A percentile compares a stretch with the other conserved stretches of the same genome.
These are phyloP conservation scores for Celastrina argiolus DNA, from an alignment of 2,888 invertebrate genomes.

Conservation along the genomic window DNA sequence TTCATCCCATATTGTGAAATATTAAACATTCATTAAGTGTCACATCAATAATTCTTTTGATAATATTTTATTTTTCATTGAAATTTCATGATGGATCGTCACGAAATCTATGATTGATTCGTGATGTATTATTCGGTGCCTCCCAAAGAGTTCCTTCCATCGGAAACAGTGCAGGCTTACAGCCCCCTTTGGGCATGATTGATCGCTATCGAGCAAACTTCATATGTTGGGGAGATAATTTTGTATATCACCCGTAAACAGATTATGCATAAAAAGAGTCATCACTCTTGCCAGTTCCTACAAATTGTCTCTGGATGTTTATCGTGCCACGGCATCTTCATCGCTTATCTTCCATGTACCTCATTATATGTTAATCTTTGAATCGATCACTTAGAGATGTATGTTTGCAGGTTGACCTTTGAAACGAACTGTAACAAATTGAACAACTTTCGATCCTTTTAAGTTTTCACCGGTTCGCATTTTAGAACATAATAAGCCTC, in stretches of 20 bases:
- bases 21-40: conserved; percentile 30
- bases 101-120: conserved; percentile 76
- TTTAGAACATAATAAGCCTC: conserved; percentile 18
- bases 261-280: conserved; percentile 73
- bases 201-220: conserved; percentile 70
- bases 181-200: conserved; percentile 69
- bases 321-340: conserved; percentile 58
- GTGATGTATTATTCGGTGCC: conserved; percentile 73
- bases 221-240: conserved; percentile 76
- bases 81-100: conserved; percentile 74
- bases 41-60: conserved; percentile 29
- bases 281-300: conserved; percentile 51
- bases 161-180: conserved; percentile 65
- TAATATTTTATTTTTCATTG: conserved; percentile 51
- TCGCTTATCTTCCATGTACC: conserved; percentile 46
- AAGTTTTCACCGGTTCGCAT: conserved; percentile 12
- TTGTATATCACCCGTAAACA: conserved; percentile 75
- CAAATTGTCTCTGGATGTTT: conserved; percentile 46
- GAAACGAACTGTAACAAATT: conserved; percentile 18
- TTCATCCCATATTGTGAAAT: conserved; percentile 9
- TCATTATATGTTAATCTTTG: conserved; percentile 26
- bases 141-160: conserved; percentile 66
- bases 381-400: conserved; percentile 19
- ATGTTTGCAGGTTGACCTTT: neutral
- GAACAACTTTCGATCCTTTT: conserved; percentile 6